A percentile compares a stretch with the other conserved stretches of the same genome.
phyloP scores from a whole-genome alignment of 2,113 vertebrate species.

The Sebastes fasciatus region DNA sequence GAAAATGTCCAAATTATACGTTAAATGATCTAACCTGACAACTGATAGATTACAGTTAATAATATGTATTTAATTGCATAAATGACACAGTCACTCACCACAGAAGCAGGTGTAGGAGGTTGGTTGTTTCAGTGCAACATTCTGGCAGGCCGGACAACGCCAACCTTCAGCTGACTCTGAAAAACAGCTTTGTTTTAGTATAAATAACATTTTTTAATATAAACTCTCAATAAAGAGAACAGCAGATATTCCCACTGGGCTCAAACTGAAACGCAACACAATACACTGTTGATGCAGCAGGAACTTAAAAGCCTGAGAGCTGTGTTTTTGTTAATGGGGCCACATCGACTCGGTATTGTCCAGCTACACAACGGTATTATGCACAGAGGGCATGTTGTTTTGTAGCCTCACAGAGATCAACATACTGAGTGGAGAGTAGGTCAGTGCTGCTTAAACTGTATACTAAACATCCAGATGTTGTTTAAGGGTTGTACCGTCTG shows the following conservation, averaged over 20 bases:
- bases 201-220: not conserved
- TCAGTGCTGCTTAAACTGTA: not conserved
- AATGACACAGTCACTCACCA: slow-evolving; percentile 84
- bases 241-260: not conserved
- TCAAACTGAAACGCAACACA: not conserved
- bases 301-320: slow-evolving; percentile 6
- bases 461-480: not conserved
- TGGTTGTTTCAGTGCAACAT: slow-evolving; percentile 90
- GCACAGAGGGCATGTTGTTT: not conserved
- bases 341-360: slow-evolving; percentile 17
- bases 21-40: not conserved
- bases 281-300: slow-evolving; percentile 37
- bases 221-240: not conserved
- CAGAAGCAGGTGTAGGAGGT: slow-evolving; percentile 95
- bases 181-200: slow-evolving; percentile 10
- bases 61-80: not conserved
- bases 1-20: not conserved
- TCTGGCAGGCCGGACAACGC: slow-evolving; percentile 98
- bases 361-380: slow-evolving; percentile 3
- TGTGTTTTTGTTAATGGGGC: not conserved
- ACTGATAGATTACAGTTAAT: not conserved
- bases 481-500: slow-evolving; percentile 85
- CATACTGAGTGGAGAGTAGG: not conserved
- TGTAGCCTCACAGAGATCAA: not conserved
- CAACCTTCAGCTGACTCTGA: slow-evolving; percentile 93